Percentiles rank a stretch among this genome's conserved stretches.
These are phyloP conservation scores for Polyploca ridens DNA, from an alignment of 2,888 invertebrate genomes.

Conservation along the genomic window DNA sequence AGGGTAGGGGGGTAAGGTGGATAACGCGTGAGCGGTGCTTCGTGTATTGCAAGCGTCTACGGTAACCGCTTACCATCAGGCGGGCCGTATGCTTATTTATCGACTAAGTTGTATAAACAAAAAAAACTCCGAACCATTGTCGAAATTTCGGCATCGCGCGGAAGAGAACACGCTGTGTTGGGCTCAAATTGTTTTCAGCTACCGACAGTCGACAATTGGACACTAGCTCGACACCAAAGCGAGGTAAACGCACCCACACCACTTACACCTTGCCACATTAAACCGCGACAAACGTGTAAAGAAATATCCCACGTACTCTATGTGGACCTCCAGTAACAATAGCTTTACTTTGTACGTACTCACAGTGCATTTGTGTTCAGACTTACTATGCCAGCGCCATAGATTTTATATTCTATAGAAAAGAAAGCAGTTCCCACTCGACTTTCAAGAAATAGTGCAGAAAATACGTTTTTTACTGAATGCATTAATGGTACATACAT, in stretches of 20 bases:
- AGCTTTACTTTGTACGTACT: neutral
- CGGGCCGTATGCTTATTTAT: no score
- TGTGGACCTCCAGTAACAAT: neutral
- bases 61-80: no score
- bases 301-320: neutral
- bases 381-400: neutral
- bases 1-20: no score
- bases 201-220: neutral
- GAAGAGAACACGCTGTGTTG: neutral
- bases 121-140: no score
- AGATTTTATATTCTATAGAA: neutral
- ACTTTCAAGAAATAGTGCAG: constrained; percentile 4
- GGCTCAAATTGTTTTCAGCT: neutral
- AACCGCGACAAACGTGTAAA: neutral
- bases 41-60: no score
- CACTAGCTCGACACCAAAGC: constrained; percentile 11
- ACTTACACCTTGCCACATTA: neutral
- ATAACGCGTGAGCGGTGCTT: no score
- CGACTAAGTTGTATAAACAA: no score
- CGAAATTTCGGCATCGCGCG: neutral
- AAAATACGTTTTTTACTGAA: neutral
- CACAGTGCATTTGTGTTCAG: neutral
- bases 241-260: constrained; percentile 22
- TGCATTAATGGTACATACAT: neutral
- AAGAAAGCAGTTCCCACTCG: neutral